Evolutionary conservation across 2,113 vertebrate species (phyloP), one percentile per base, ranked within the genome.

Genomic region (Daubentonia madagascariensis): DNA sequence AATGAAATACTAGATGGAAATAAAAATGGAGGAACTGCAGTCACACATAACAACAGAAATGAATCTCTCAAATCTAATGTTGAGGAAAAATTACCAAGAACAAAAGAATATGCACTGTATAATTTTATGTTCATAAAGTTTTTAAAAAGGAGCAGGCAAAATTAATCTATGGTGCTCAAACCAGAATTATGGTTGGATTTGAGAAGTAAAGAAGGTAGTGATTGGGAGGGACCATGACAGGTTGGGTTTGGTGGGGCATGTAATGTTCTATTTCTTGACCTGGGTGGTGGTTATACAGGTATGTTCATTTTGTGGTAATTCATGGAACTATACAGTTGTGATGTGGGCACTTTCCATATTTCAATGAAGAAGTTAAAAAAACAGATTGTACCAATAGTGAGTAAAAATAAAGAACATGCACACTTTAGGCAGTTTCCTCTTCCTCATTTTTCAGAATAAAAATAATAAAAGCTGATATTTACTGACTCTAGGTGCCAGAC

Each of bases 371-470:
- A 57, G 68, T 83, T 68, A 57, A 48, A 67, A 92, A 80, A 48
- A 59, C 16, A 73, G 35, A 80, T 18, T 85, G 40, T 6, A 84
- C 12, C 28, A 83, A 43, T 73, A 79, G 48, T 32, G 37, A 92
- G 89, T 79, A 87, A 84, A 91, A 73, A 91, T 70, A 87, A 48
- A 90, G 57, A 72, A 89, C 54, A 94, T 3, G 40, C 23, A 48
- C 4, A 84, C 7, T 52, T 90, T 40, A 83, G 52, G 32, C 5
- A 90, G 22, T 61, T 89, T 73, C 67, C 28, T 80, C 86, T 50
- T 83, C 30, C 54, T 84, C 11, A 52, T 84, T 78, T 91, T 93
- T 43, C 48, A 94, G 67, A 93, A 91, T 76, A 86, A 93, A 95
- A 93, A 87, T 81, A 59, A 35, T 59, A 90, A 65, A 86, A 86